These are phyloP conservation scores for Lymantria dispar DNA, from an alignment of 2,888 invertebrate species.

Conservation along the genomic window DNA sequence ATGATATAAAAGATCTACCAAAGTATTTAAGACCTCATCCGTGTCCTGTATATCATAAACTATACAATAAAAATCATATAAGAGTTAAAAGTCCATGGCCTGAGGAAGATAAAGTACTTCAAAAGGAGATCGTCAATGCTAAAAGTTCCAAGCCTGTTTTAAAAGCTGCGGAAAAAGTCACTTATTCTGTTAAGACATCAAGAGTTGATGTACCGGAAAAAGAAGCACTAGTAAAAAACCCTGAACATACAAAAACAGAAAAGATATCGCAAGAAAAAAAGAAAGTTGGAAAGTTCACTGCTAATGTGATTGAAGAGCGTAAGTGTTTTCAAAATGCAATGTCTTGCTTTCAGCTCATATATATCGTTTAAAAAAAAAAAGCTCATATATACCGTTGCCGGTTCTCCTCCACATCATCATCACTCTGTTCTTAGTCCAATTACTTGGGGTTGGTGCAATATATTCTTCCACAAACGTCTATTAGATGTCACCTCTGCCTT, in stretches of 20 bases:
- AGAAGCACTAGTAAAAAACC: conserved; percentile 34
- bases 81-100: conserved; percentile 60
- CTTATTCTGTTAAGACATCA: neutral
- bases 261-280: conserved; percentile 42
- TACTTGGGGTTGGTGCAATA: too few relatives aligned
- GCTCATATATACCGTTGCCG: too few relatives aligned
- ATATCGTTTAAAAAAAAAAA: too few relatives aligned
- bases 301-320: conserved; percentile 46
- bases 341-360: too few relatives aligned
- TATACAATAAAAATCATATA: conserved; percentile 62
- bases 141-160: conserved; percentile 47
- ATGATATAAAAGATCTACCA: conserved; percentile 60
- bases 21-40: conserved; percentile 63
- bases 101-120: conserved; percentile 41
- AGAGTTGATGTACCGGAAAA: conserved; percentile 14
- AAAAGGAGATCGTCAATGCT: conserved; percentile 33
- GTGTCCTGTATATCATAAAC: conserved; percentile 71
- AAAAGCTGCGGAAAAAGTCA: conserved; percentile 20
- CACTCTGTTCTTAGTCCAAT: too few relatives aligned
- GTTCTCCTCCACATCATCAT: too few relatives aligned
- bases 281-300: conserved; percentile 54
- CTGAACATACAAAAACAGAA: conserved; percentile 32
- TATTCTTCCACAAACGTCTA: too few relatives aligned
- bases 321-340: conserved; percentile 14
- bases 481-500: too few relatives aligned